Evolutionary conservation across 1,140 invertebrate genomes (phyloP).

Genomic region (Brachionus angularis): DNA sequence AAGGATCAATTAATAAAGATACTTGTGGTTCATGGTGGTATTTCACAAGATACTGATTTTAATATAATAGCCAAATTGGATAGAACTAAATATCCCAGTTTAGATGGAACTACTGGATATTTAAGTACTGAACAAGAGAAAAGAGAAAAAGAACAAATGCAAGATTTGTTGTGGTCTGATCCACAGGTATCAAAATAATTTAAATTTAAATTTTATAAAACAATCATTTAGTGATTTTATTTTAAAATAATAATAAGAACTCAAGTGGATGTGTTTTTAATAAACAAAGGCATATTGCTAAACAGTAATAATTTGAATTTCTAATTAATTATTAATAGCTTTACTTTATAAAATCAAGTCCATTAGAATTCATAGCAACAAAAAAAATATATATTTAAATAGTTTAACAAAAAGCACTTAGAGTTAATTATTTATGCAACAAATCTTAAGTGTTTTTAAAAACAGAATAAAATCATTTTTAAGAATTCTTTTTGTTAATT

Average conservation of each 20-base stretch:
- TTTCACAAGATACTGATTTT: constrained; percentile 37
- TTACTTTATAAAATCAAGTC: neutral
- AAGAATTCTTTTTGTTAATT: too few relatives aligned
- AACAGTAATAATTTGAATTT: constrained; percentile 22
- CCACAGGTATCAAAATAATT: too few relatives aligned
- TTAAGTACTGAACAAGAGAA: neutral
- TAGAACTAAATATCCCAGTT: constrained; percentile 6
- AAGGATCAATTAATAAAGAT: constrained; percentile 8
- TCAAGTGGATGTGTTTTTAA: constrained; percentile 13
- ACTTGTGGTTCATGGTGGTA: constrained; percentile 41
- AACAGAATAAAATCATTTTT: too few relatives aligned
- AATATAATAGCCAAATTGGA: constrained; percentile 14
- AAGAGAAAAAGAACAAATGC: constrained; percentile 55
- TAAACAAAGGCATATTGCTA: constrained; percentile 40
- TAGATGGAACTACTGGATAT: constrained; percentile 4
- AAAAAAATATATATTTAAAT: too few relatives aligned
- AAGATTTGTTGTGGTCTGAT: constrained; percentile 89
- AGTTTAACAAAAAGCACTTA: too few relatives aligned
- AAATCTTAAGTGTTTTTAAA: too few relatives aligned
- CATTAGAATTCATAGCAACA: too few relatives aligned
- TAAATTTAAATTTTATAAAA: too few relatives aligned
- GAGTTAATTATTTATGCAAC: too few relatives aligned
- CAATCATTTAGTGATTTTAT: too few relatives aligned
- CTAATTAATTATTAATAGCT: neutral
- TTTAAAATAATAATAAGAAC: neutral